Conservation (phyloP, 2,888 invertebrate species). For the Esperia sulphurella region DNA sequence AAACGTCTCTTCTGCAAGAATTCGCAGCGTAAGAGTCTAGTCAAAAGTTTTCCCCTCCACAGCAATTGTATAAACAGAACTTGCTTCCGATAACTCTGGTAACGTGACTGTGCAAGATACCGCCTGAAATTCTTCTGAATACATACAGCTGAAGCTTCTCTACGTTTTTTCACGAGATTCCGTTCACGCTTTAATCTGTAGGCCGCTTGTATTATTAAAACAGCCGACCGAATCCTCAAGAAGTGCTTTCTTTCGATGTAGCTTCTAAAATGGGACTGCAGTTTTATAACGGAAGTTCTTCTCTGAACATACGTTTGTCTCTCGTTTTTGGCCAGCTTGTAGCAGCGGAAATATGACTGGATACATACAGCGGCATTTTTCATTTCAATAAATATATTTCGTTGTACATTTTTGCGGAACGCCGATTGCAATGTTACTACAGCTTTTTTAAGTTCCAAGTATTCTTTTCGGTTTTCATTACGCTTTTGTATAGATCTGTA, state of each 20-base stretch:
- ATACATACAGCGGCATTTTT: conserved; percentile 40
- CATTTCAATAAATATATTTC: conserved; percentile 34
- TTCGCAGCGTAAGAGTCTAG: conserved; percentile 49
- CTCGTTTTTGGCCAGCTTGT: conserved; percentile 28
- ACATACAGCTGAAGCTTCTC: conserved; percentile 41
- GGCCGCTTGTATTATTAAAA: conserved; percentile 50
- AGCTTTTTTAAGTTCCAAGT: conserved; percentile 37
- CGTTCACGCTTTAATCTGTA: conserved; percentile 47
- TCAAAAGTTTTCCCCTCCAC: conserved; percentile 61
- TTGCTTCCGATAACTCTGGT: conserved; percentile 36
- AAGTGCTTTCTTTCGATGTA: conserved; percentile 46
- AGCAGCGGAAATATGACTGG: conserved; percentile 60
- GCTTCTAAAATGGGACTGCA: conserved; percentile 42
- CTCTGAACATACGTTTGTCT: conserved; percentile 21
- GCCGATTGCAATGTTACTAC: conserved; percentile 50
- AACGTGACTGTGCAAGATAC: conserved; percentile 43
- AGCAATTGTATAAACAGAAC: conserved; percentile 52
- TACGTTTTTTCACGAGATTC: conserved; percentile 28
- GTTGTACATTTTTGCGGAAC: conserved; percentile 46
- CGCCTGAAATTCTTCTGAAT: conserved; percentile 56
- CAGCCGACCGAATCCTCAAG: conserved; percentile 34
- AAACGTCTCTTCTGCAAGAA: conserved; percentile 46
- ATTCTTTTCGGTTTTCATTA: conserved; percentile 36
- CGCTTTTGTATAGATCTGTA: conserved; percentile 44
- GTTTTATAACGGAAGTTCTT: conserved; percentile 22